Conservation (phyloP, 2,888 invertebrate species). For the Pandemis corylana region DNA sequence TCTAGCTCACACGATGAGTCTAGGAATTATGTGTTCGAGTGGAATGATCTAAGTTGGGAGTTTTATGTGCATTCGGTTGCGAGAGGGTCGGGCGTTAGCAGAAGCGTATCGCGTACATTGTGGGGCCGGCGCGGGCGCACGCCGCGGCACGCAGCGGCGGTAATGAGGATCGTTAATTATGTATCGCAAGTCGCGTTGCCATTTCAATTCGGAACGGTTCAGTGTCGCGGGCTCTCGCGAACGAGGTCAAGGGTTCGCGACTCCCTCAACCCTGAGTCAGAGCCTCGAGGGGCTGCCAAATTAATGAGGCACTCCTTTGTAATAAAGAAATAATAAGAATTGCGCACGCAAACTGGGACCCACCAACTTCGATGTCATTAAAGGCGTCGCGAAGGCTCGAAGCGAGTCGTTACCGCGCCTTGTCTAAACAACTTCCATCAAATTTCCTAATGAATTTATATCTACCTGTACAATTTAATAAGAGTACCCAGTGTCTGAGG, state of each 20-base stretch:
- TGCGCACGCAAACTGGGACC: slow-evolving; percentile 82
- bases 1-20: slow-evolving; percentile 76
- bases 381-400: slow-evolving; percentile 77
- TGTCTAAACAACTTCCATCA: slow-evolving; percentile 77
- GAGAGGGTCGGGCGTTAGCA: slow-evolving; percentile 46
- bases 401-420: slow-evolving; percentile 78
- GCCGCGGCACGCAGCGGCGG: slow-evolving; percentile 72
- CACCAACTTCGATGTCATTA: slow-evolving; percentile 80
- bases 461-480: slow-evolving; percentile 42
- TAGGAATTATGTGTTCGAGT: slow-evolving; percentile 74
- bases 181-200: slow-evolving; percentile 81
- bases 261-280: slow-evolving; percentile 72
- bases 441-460: slow-evolving; percentile 63
- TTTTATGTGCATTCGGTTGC: slow-evolving; percentile 67
- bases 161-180: slow-evolving; percentile 84
- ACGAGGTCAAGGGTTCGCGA: slow-evolving; percentile 83
- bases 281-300: slow-evolving; percentile 79
- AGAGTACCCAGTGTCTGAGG: slow-evolving; percentile 33
- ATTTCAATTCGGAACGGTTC: slow-evolving; percentile 74
- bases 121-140: slow-evolving; percentile 48
- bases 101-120: slow-evolving; percentile 40
- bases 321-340: slow-evolving; percentile 86
- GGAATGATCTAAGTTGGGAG: slow-evolving; percentile 79
- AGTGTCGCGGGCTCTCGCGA: slow-evolving; percentile 76
- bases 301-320: slow-evolving; percentile 86